Conservation (phyloP, 2,888 invertebrate species). For the Rhamnusium bicolor region DNA sequence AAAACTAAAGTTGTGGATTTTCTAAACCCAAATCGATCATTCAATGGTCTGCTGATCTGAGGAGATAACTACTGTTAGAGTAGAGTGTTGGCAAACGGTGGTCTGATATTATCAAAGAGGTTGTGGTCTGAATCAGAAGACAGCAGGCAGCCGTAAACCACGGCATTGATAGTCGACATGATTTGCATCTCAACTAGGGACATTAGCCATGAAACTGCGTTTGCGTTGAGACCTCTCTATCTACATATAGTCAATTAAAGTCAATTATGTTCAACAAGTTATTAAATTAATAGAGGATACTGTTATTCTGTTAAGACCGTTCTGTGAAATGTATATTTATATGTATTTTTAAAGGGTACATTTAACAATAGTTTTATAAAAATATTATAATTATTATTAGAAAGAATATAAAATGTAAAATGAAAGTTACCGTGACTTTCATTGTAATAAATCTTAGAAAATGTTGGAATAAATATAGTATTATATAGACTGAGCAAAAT, state of each 20-base stretch:
- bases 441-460: too few relatives aligned
- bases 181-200: conserved; percentile 26
- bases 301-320: background rate
- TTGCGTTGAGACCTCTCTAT: conserved; percentile 2
- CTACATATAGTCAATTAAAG: conserved; percentile 10
- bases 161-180: conserved; percentile 15
- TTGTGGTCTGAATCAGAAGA: background rate
- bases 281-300: background rate
- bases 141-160: background rate
- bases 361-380: too few relatives aligned
- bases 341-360: too few relatives aligned
- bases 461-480: too few relatives aligned
- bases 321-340: too few relatives aligned
- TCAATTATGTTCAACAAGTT: conserved; percentile 21
- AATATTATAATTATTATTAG: too few relatives aligned
- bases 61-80: background rate
- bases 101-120: conserved; percentile 17
- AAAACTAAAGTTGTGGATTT: background rate
- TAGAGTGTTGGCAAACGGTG: background rate
- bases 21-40: background rate
- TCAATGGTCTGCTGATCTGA: background rate
- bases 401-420: too few relatives aligned
- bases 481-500: too few relatives aligned
- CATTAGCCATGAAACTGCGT: conserved; percentile 15
- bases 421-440: too few relatives aligned